These are phyloP conservation scores for Nomada fucata DNA, from an alignment of 2,888 invertebrate species.

Conservation along the genomic window DNA sequence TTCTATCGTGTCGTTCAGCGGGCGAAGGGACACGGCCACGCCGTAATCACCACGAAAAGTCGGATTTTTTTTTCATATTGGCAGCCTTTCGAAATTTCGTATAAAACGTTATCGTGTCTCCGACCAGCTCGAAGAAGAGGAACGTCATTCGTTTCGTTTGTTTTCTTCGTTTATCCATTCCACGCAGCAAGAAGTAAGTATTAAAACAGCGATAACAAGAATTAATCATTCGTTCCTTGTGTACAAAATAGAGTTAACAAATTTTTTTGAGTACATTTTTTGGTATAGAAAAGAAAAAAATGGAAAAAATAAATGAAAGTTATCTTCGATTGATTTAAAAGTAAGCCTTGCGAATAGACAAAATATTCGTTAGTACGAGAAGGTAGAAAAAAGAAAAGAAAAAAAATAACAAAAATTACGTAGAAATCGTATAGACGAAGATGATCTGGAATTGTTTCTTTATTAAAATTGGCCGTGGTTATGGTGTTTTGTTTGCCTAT, in stretches of 20 bases:
- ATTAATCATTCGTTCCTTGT: not conserved
- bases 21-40: slow-evolving; percentile 87
- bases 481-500: no score
- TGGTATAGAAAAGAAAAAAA: not conserved
- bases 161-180: slow-evolving; percentile 8
- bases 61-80: slow-evolving; percentile 23
- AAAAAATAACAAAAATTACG: no score
- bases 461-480: no score
- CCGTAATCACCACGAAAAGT: slow-evolving; percentile 71
- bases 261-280: not conserved
- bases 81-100: slow-evolving; percentile 16
- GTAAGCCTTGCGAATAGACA: slow-evolving; percentile 6
- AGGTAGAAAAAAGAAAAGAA: not conserved
- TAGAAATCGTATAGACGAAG: no score
- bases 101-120: slow-evolving; percentile 28
- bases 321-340: not conserved
- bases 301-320: not conserved
- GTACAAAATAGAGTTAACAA: not conserved
- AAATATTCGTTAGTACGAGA: not conserved
- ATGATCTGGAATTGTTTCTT: no score
- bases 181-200: slow-evolving; percentile 42
- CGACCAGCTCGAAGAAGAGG: slow-evolving; percentile 19
- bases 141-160: slow-evolving; percentile 17
- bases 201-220: not conserved
- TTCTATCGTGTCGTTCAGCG: slow-evolving; percentile 93